A percentile compares a stretch with the other conserved stretches of the same genome.
Evolutionary conservation across 1,140 invertebrate genomes (phyloP).

Genomic region (Trichonephila clavata): DNA sequence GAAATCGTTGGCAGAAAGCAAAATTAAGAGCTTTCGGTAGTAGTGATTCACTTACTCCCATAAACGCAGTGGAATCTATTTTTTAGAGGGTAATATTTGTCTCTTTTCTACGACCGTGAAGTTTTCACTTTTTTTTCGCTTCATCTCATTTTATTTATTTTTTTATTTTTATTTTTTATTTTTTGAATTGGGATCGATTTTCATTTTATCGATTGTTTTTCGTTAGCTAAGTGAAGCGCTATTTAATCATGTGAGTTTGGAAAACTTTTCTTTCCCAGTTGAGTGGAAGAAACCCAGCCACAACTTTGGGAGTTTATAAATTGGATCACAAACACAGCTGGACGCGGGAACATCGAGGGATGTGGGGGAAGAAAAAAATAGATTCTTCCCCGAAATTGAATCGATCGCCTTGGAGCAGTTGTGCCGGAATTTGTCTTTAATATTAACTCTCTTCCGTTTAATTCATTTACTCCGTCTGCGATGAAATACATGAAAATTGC

Average conservation of each 20-base stretch:
- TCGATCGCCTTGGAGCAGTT: slow-evolving; percentile 14
- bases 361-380: slow-evolving; percentile 27
- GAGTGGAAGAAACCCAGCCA: slow-evolving; percentile 43
- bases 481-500: slow-evolving; percentile 32
- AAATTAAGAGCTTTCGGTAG: slow-evolving; percentile 51
- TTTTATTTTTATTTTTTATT: not conserved
- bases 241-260: slow-evolving; percentile 46
- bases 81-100: slow-evolving; percentile 44
- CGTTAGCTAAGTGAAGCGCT: slow-evolving; percentile 51
- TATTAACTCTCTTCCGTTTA: slow-evolving; percentile 30
- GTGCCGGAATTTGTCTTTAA: slow-evolving; percentile 44
- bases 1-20: slow-evolving; percentile 60
- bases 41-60: slow-evolving; percentile 54
- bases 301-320: slow-evolving; percentile 51
- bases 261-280: slow-evolving; percentile 29
- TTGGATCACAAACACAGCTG: slow-evolving; percentile 59
- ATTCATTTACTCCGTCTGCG: slow-evolving; percentile 42
- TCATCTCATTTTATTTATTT: not conserved
- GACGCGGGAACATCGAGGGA: slow-evolving; percentile 23
- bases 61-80: slow-evolving; percentile 29
- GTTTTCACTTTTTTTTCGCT: slow-evolving; percentile 1
- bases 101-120: slow-evolving; percentile 40
- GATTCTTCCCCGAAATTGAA: slow-evolving; percentile 23
- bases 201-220: slow-evolving; percentile 60
- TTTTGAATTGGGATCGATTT: slow-evolving; percentile 44